Base-by-base conservation (phyloP, 2,113 vertebrate genomes). In the Cathartes aura region DNA sequence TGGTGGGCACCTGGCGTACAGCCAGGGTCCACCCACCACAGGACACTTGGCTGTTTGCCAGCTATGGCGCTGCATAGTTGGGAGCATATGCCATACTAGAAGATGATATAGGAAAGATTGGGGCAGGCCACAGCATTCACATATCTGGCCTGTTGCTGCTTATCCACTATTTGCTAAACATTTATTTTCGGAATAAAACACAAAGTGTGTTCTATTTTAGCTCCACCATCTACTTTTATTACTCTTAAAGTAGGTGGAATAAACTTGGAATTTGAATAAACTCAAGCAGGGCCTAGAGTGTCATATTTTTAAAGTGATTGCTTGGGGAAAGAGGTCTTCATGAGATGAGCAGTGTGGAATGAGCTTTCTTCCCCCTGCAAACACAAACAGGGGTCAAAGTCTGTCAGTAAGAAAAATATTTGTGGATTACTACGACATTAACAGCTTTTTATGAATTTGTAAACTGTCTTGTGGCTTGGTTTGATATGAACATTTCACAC, bases 401-500 rank as follows among this genome's bases (percentile, higher is more conserved):
- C 29, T 52, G 29, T 14, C 50, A 50, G 17, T 68, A 30, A 83
- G n/a, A 58, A 79, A 93, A 66, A 21, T 34, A 48, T 74, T 79
- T 58, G 43, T 45, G 29, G 9, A 26, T 89, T 90, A 42, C 15
- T 68, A 15, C 19, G 12, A 29, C 34, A 45, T 79, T 89, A 91
- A 22, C 6, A 34, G 12, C 10, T 75, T 70, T 53, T 88, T 34
- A 30, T 58, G 66, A 67, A 63, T 81, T 55, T 81, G 16, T 48
- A 18, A 76, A 30, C 8, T 40, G 27, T 34, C 23, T 62, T 52
- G 5, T 71, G 21, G 66, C 38, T 82, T 83, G 47, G 16, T 86
- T 89, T 89, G 32, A 75, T 72, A 45, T 18, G 47, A 87, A 38
- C 3, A 68, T 72, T 94, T 97, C 67, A 87, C 47, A 76, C 43